Percentiles rank a stretch among this genome's conserved stretches.
phyloP scores from a whole-genome alignment of 1,140 invertebrate genomes.

The Drosophila navojoa region DNA sequence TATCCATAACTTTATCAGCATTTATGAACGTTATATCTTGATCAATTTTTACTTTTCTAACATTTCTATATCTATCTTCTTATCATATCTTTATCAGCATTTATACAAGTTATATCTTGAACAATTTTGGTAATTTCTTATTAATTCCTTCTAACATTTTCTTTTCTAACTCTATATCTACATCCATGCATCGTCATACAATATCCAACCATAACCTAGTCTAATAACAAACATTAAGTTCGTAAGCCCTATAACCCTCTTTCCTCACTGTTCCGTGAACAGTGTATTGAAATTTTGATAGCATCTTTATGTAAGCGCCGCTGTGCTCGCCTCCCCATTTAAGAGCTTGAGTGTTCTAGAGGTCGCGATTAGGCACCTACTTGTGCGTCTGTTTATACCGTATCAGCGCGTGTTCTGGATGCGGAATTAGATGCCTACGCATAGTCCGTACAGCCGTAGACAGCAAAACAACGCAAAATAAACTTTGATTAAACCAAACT shows the following conservation, averaged over 20 bases:
- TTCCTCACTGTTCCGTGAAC: background rate
- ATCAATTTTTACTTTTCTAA: too few relatives aligned
- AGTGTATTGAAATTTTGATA: background rate
- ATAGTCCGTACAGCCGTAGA: background rate
- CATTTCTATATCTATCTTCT: too few relatives aligned
- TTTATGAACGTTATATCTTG: too few relatives aligned
- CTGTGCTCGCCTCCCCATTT: background rate
- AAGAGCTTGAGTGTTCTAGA: background rate
- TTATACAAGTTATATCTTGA: too few relatives aligned
- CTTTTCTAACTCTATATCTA: too few relatives aligned
- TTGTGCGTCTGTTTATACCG: conserved; percentile 4
- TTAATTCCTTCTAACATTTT: too few relatives aligned
- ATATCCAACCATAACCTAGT: background rate
- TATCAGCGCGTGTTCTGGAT: conserved; percentile 15
- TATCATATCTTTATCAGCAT: too few relatives aligned
- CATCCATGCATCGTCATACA: too few relatives aligned
- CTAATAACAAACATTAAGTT: background rate
- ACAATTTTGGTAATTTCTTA: too few relatives aligned
- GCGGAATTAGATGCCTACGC: conserved; percentile 9
- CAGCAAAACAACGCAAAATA: background rate
- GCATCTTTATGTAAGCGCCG: conserved; percentile 10
- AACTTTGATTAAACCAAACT: background rate
- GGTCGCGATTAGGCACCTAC: conserved; percentile 35
- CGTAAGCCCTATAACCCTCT: background rate
- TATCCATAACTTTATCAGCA: too few relatives aligned